Evolutionary conservation across 2,113 vertebrate species (phyloP).

Genomic region (Pampusana beccarii): DNA sequence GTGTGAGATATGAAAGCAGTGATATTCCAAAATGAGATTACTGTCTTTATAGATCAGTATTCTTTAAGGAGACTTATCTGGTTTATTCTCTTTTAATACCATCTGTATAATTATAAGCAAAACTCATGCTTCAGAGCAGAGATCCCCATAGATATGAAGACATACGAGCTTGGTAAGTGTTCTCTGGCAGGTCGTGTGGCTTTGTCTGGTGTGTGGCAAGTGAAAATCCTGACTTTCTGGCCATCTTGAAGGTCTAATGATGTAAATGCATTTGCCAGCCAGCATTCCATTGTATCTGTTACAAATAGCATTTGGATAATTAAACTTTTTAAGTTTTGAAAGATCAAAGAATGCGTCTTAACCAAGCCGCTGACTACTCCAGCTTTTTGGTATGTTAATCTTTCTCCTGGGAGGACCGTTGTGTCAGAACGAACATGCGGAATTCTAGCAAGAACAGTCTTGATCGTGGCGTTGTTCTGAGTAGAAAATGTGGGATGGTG

Average conservation of each 20-base stretch:
- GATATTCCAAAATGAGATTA: background rate
- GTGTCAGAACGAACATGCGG: background rate
- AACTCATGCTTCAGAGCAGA: background rate
- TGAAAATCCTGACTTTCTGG: background rate
- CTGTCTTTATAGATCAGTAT: background rate
- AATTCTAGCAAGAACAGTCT: background rate
- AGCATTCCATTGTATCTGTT: background rate
- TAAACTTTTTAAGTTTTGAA: background rate
- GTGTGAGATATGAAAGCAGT: background rate
- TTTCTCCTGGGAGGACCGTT: background rate
- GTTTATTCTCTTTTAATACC: background rate
- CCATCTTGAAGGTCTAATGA: background rate
- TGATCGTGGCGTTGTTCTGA: background rate
- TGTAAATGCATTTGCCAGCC: background rate
- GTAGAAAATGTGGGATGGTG: background rate
- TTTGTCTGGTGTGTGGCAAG: background rate
- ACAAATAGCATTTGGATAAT: conserved; percentile 19
- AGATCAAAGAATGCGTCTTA: conserved; percentile 18
- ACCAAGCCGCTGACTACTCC: background rate
- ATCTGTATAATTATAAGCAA: background rate
- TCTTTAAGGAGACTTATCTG: background rate
- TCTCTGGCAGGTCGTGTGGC: background rate
- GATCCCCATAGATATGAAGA: background rate
- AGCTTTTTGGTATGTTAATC: background rate
- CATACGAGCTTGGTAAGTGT: background rate